Base-by-base conservation (phyloP, 2,797 vertebrate species). In the Pelodytes ibericus region DNA sequence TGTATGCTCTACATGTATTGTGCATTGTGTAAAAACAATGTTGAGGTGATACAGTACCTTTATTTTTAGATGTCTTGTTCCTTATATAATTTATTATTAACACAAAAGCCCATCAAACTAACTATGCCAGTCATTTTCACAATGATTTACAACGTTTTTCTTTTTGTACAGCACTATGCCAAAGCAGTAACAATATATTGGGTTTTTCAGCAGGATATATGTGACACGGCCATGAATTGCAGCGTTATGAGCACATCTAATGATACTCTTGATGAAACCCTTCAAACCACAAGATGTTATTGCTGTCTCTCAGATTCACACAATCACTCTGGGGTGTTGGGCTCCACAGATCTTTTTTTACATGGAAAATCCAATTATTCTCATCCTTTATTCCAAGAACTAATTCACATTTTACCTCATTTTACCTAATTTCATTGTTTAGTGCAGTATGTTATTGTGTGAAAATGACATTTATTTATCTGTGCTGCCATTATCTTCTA, bases 281-380 rank as follows among this genome's bases (percentile, higher is more conserved):
- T 16, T 1, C 4, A n/a, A 47, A 18, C 18, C 44, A 13, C 44
- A 31, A n/a, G n/a, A n/a, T 57, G 30, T 39, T 10, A 58, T 30
- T 51, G 33, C 33, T 36, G 29, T 53, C 2, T 2, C 41, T 72
- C 41, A 10, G 18, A 59, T 47, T 74, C 22, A 47, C 26, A 33
- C 63, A 29, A 6, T 29, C 27, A 1, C 15, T 15, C 44, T 16
- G 4, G 18, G 18, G 44, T 47, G 44, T 39, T 13, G 7, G 7
- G 7, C 18, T 47, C 16, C 8, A n/a, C 24, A 27, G 1, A 3
- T 22, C 24, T 5, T 1, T 16, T 22, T 22, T 26, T 15, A 58
- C 33, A 44, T 18, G 5, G 63, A 24, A 15, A 74, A 67, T 74
- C 26, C 63, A 60, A 53, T 75, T 36, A 68, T 62, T 75, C 29